These are phyloP conservation scores for Argyresthia albistria DNA, from an alignment of 2,888 invertebrate genomes.

Conservation along the genomic window DNA sequence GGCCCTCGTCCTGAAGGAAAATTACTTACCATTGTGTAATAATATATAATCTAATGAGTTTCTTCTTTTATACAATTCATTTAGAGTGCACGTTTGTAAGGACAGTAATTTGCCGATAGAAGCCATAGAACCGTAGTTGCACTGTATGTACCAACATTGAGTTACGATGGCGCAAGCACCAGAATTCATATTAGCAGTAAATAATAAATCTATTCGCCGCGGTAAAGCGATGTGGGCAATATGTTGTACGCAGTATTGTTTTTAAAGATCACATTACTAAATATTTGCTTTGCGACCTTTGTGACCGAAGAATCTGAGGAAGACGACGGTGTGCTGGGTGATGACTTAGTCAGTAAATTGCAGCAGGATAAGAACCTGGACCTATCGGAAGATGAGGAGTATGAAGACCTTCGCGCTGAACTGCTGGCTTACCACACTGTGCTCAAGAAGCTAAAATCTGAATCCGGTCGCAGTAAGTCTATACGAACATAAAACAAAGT, in stretches of 20 bases:
- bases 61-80: too few species aligned
- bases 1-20: too few species aligned
- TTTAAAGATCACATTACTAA: too few species aligned
- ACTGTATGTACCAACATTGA: too few species aligned
- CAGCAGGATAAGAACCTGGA: conserved; percentile 45
- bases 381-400: conserved; percentile 50
- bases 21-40: too few species aligned
- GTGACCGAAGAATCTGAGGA: neutral
- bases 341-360: conserved; percentile 27
- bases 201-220: neutral
- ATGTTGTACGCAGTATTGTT: neutral
- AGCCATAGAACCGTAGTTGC: too few species aligned
- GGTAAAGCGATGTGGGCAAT: neutral
- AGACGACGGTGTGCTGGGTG: neutral
- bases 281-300: neutral
- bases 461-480: neutral
- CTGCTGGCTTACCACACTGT: conserved; percentile 51
- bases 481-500: too few species aligned
- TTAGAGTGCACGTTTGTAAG: too few species aligned
- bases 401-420: conserved; percentile 56
- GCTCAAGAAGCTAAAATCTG: conserved; percentile 28
- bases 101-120: too few species aligned
- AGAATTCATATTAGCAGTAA: too few species aligned
- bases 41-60: too few species aligned
- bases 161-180: too few species aligned